Conservation (phyloP, 2,113 vertebrate species). For the Cepphus grylle region DNA sequence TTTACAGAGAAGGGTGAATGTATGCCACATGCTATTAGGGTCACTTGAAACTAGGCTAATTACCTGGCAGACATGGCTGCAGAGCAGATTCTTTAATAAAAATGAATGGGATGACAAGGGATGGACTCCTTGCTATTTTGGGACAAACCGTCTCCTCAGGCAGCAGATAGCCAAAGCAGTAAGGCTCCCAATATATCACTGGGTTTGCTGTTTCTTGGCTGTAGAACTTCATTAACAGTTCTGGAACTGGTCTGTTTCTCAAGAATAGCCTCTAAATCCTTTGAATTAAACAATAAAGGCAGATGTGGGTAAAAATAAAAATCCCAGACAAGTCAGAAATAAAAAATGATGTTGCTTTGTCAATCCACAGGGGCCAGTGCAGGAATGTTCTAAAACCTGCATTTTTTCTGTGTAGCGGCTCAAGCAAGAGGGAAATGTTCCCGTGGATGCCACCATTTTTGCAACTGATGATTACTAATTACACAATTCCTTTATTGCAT, state of each 20-base stretch:
- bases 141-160: background rate
- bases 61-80: background rate
- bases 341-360: background rate
- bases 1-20: background rate
- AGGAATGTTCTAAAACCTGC: background rate
- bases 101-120: background rate
- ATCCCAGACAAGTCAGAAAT: background rate
- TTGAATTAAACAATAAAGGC: slow-evolving; percentile 4
- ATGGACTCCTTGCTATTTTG: slow-evolving; percentile 19
- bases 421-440: background rate
- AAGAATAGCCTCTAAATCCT: background rate
- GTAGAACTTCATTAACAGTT: slow-evolving; percentile 19
- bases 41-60: slow-evolving; percentile 36
- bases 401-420: background rate
- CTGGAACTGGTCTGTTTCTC: background rate
- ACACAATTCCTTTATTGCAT: background rate
- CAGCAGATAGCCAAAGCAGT: background rate
- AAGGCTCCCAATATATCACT: background rate
- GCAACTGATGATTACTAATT: background rate
- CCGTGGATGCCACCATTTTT: background rate
- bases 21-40: background rate
- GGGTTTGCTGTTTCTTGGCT: slow-evolving; percentile 23
- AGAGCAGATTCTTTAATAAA: slow-evolving; percentile 26
- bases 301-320: slow-evolving; percentile 6
- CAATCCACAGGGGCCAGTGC: background rate